Base-by-base conservation (phyloP, 2,888 invertebrate species). In the Pyrrhia umbra region DNA sequence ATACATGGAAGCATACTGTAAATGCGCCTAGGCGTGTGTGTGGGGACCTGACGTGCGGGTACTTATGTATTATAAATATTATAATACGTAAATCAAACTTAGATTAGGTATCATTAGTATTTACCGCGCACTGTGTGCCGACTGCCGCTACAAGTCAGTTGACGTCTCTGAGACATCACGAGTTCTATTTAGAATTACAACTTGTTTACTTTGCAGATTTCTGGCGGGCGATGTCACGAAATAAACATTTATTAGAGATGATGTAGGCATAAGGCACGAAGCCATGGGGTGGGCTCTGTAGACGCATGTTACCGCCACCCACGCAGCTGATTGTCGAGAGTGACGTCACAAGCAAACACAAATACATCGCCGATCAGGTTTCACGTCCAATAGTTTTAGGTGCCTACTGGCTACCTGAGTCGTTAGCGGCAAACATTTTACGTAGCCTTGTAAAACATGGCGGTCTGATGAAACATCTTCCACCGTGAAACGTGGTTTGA, bases 361-460 rank as follows among this genome's bases (percentile, higher is more conserved):
- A 51, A 21, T 37, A 46, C 49, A 15, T 40, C 30, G 56, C 20
- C 15, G 50, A 57, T 73, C 73, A 73, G 45, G 40, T 68, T 73
- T 16, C 74, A 51, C 18, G 37, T 49, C 46, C 39, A 66, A 56
- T 34, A 56, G 25, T 40, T 40, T 46, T 56, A 56, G 49, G 16
- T 56, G n/a, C n/a, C n/a, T n/a, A 50, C 16, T 45, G 30, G 2
- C 40, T 72, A 66, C 73, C 66, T 47, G 72, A 50, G 64, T 40
- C 39, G 25, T 40, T 21, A 43, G 49, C 25, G 21, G 13, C 25
- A 21, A 70, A 71, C 37, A 55, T 43, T 71, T 64, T 51, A 40
- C 73, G 15, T 27, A 21, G 46, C 25, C 15, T 55, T 42, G 57
- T 56, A 47, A 68, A 64, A 72, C 57, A 51, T 73, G 16, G 20